phyloP scores from a whole-genome alignment of 2,888 invertebrate species.

The Chorisops tibialis region DNA sequence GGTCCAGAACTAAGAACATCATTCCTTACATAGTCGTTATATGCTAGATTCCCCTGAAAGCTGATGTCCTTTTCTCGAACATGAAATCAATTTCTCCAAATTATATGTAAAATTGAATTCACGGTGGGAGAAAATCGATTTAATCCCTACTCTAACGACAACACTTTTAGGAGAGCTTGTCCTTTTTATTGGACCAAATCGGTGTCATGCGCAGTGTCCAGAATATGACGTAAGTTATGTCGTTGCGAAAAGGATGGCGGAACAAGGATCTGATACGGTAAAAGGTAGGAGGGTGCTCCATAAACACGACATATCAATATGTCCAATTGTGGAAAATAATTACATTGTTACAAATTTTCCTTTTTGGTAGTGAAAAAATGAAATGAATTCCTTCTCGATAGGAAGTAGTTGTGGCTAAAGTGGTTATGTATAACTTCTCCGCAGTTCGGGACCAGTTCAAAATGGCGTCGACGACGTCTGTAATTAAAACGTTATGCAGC shows the following conservation, averaged over 20 bases:
- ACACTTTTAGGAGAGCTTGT: conserved; percentile 4
- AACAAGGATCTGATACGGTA: conserved; percentile 17
- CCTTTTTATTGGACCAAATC: conserved; percentile 5
- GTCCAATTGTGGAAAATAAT: conserved; percentile 55
- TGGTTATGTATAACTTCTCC: background rate
- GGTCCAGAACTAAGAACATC: background rate
- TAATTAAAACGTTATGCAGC: conserved; percentile 26
- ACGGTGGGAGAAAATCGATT: conserved; percentile 32
- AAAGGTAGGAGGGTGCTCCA: background rate
- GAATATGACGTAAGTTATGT: background rate
- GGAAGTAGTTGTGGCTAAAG: background rate
- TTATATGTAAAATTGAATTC: background rate
- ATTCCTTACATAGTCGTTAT: background rate
- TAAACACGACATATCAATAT: conserved; percentile 50
- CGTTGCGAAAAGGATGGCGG: conserved; percentile 10
- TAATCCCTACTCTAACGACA: conserved; percentile 13
- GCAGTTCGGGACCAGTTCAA: conserved; percentile 17
- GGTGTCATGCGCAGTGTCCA: background rate
- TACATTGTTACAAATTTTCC: conserved; percentile 53
- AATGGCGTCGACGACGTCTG: conserved; percentile 34
- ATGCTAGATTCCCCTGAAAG: background rate
- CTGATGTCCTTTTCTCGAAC: background rate
- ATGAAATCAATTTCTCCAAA: too few species aligned
- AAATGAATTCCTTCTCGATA: background rate
- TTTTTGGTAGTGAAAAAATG: conserved; percentile 16